A percentile compares a stretch with the other conserved stretches of the same genome.
Conservation (phyloP, 2,888 invertebrate species). For the Adelognathus sp. region DNA sequence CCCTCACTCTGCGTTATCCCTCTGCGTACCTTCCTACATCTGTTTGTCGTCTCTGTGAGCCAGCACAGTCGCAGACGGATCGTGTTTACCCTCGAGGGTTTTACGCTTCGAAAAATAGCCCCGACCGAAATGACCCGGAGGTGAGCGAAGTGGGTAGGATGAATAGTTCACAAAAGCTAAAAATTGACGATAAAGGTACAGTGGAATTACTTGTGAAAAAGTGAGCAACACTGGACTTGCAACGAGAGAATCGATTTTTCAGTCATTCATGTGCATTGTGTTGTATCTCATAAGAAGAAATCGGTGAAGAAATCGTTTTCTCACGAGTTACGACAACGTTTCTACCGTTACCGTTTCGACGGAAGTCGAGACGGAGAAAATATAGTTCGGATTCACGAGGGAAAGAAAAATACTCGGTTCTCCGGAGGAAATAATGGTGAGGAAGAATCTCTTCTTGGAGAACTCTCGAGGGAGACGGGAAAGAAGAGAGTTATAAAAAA, state of each 20-base stretch:
- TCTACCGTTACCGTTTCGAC: slow-evolving; percentile 2
- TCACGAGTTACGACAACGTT: slow-evolving; percentile 2
- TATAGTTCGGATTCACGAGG: neutral
- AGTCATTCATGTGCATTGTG: neutral
- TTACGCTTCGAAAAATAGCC: slow-evolving; percentile 33
- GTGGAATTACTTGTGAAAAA: neutral
- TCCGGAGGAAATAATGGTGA: slow-evolving; percentile 46
- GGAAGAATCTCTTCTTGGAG: slow-evolving; percentile 19
- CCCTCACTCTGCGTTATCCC: neutral
- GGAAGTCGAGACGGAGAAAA: slow-evolving; percentile 22
- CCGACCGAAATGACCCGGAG: neutral
- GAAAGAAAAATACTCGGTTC: slow-evolving; percentile 28
- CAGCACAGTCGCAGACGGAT: slow-evolving; percentile 11
- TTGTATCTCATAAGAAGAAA: neutral
- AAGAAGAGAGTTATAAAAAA: neutral
- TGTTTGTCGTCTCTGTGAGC: slow-evolving; percentile 1
- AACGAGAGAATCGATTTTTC: neutral
- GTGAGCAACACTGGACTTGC: neutral
- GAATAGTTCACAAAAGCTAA: neutral
- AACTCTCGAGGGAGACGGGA: neutral
- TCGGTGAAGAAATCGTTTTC: neutral
- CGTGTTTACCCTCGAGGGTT: slow-evolving; percentile 23
- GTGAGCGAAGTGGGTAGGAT: neutral
- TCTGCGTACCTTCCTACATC: slow-evolving; percentile 8
- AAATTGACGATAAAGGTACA: neutral